Evolutionary conservation across 1,140 invertebrate genomes (phyloP).

Genomic region (Cryptotermes secundus): DNA sequence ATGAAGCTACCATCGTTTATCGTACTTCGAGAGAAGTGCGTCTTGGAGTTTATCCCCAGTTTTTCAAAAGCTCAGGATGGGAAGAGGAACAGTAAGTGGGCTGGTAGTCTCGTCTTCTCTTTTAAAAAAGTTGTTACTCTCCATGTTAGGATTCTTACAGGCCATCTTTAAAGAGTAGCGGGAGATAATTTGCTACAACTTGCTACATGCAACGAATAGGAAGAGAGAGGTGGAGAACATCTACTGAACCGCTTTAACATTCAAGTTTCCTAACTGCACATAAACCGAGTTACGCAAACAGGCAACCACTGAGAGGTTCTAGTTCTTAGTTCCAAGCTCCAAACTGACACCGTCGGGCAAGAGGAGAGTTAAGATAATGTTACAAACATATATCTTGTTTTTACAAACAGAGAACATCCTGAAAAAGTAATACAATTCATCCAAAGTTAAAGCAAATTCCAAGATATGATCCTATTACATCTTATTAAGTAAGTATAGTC

Average conservation of each 20-base stretch:
- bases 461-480: too few relatives aligned
- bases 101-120: neutral
- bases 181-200: neutral
- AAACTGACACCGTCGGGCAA: neutral
- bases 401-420: too few relatives aligned
- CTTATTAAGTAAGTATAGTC: too few relatives aligned
- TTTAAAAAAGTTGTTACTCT: neutral
- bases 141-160: neutral
- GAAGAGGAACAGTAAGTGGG: too few relatives aligned
- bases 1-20: neutral
- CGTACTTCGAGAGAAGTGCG: neutral
- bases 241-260: neutral
- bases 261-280: neutral
- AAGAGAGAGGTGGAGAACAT: neutral
- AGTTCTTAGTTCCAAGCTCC: neutral
- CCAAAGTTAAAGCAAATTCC: too few relatives aligned
- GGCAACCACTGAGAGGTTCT: neutral
- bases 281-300: constrained; percentile 7
- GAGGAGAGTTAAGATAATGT: neutral
- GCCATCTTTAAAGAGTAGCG: neutral
- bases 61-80: neutral
- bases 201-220: neutral
- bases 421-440: too few relatives aligned
- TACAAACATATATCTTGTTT: neutral
- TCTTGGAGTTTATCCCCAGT: neutral